Conservation (phyloP, 2,113 vertebrate species). For the Acinonyx jubatus region DNA sequence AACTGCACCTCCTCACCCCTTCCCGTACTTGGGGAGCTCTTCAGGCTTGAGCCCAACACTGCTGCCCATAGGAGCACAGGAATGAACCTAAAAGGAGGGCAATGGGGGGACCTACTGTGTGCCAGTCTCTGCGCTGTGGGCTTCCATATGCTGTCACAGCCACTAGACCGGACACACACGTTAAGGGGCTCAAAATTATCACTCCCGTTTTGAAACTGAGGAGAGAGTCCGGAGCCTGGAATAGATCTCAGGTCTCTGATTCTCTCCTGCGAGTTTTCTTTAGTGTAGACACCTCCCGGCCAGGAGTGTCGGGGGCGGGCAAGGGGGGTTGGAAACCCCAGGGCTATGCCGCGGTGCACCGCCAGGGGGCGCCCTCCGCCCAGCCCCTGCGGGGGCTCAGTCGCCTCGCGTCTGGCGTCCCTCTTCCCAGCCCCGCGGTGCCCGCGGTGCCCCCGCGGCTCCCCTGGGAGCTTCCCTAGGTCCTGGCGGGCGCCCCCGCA, state of each 20-base stretch:
- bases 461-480: background rate
- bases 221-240: background rate
- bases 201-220: background rate
- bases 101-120: background rate
- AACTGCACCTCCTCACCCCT: background rate
- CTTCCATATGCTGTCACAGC: background rate
- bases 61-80: background rate
- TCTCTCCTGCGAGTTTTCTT: background rate
- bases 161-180: background rate
- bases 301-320: background rate
- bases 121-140: background rate
- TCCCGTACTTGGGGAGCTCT: background rate
- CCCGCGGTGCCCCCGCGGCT: accelerated
- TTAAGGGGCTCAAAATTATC: background rate
- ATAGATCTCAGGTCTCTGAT: background rate
- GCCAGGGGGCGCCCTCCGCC: conserved; percentile 62
- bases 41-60: background rate
- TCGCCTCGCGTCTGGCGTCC: background rate
- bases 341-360: conserved; percentile 22
- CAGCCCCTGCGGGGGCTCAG: background rate
- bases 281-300: background rate
- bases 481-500: conserved; percentile 63
- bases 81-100: background rate
- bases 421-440: background rate
- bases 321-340: background rate